Evolutionary conservation across 2,888 invertebrate species (phyloP).

Genomic region (Tiliacea aurago): DNA sequence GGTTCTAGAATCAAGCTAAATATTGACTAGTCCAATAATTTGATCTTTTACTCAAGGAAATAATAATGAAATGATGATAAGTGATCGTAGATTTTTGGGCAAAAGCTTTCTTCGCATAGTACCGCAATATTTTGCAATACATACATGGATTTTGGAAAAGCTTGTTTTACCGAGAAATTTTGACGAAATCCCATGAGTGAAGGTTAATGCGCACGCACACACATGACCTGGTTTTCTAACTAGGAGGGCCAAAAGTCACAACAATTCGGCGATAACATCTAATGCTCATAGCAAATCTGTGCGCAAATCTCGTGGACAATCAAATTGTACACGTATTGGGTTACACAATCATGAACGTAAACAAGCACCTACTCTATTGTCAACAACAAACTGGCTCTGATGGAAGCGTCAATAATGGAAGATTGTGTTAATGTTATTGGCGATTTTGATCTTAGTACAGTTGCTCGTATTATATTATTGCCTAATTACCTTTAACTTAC

Average conservation of each 20-base stretch:
- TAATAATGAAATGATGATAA: neutral
- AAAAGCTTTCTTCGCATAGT: neutral
- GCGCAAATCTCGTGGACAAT: slow-evolving; percentile 38
- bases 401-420: slow-evolving; percentile 1
- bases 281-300: slow-evolving; percentile 34
- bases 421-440: neutral
- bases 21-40: neutral
- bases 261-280: slow-evolving; percentile 43
- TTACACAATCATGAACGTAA: slow-evolving; percentile 27
- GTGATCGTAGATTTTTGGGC: neutral
- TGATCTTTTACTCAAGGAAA: neutral
- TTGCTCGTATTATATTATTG: too few relatives aligned
- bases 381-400: slow-evolving; percentile 7
- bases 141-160: neutral
- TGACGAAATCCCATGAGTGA: slow-evolving; percentile 13
- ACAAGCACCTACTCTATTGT: slow-evolving; percentile 18
- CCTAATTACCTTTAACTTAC: too few relatives aligned
- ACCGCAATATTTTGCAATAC: neutral
- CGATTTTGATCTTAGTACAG: neutral
- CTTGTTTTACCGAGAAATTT: slow-evolving; percentile 3
- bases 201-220: slow-evolving; percentile 11
- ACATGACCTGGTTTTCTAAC: slow-evolving; percentile 40
- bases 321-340: slow-evolving; percentile 32
- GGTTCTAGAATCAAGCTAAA: neutral
- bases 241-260: slow-evolving; percentile 38